phyloP scores from a whole-genome alignment of 2,888 invertebrate genomes.

The Lacanobia wlatinum region DNA sequence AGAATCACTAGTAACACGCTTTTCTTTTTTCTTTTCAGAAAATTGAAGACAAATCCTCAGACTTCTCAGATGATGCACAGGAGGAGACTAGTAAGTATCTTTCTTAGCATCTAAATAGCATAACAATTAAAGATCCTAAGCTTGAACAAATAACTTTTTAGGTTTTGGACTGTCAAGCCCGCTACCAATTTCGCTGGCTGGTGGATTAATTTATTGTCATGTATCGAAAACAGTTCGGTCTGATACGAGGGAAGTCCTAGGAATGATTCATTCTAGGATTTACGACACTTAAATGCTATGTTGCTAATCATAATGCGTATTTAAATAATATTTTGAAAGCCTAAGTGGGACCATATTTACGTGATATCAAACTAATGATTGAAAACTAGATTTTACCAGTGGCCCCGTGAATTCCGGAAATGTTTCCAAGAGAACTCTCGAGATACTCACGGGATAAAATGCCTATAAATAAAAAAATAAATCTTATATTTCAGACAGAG shows the following conservation, averaged over 20 bases:
- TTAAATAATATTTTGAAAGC: not conserved
- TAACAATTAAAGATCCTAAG: not conserved
- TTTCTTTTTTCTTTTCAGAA: conserved; percentile 52
- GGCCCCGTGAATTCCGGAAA: no score
- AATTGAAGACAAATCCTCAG: conserved; percentile 61
- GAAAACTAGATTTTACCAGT: no score
- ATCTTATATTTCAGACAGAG: no score
- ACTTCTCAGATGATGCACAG: conserved; percentile 58
- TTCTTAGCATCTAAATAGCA: not conserved
- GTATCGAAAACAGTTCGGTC: not conserved
- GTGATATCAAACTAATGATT: conserved; percentile 2
- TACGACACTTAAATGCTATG: conserved; percentile 1
- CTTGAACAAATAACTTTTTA: not conserved
- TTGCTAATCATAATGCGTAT: not conserved
- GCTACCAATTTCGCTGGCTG: not conserved
- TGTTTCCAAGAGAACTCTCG: no score
- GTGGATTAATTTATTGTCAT: conserved; percentile 8
- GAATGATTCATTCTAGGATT: not conserved
- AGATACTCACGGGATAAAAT: no score
- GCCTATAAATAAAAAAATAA: no score
- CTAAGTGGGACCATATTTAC: not conserved
- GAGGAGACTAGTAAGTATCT: conserved; percentile 64
- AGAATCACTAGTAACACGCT: not conserved
- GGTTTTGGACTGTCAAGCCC: not conserved
- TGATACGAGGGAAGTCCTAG: not conserved